Evolutionary conservation across 1,140 invertebrate species (phyloP).

Genomic region (Chymomyza costata): DNA sequence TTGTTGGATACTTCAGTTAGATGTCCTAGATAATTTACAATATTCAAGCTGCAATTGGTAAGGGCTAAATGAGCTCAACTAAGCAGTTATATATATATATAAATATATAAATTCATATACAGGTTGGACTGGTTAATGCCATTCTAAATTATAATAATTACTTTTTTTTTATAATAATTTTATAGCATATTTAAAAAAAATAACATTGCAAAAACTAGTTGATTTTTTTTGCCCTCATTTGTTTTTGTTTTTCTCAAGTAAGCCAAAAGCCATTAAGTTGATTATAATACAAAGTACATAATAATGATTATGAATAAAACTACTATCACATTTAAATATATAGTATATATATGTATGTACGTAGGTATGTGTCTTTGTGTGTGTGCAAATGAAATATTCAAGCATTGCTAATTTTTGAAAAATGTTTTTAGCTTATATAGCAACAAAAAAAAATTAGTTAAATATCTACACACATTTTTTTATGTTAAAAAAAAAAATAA

Average conservation of each 20-base stretch:
- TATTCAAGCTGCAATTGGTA: constrained; percentile 32
- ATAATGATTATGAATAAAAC: constrained; percentile 61
- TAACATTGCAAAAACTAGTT: constrained; percentile 6
- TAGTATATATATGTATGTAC: constrained; percentile 17
- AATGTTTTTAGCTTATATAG: constrained; percentile 5
- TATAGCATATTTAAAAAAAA: constrained; percentile 21
- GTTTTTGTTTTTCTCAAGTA: background rate
- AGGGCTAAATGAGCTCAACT: constrained; percentile 1
- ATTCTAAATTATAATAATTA: constrained; percentile 11
- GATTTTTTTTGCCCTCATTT: constrained; percentile 10
- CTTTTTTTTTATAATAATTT: too few species aligned
- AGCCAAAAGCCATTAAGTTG: constrained; percentile 2
- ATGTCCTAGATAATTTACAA: constrained; percentile 45
- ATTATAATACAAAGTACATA: constrained; percentile 32
- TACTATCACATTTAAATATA: constrained; percentile 71
- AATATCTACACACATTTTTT: constrained; percentile 42
- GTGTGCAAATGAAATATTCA: constrained; percentile 20
- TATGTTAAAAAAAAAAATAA: too few species aligned
- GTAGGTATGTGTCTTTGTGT: constrained; percentile 11
- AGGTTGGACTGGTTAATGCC: constrained; percentile 20
- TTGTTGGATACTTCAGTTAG: constrained; percentile 12
- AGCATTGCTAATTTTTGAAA: constrained; percentile 14
- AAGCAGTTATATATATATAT: constrained; percentile 16
- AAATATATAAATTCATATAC: constrained; percentile 33
- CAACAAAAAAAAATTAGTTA: constrained; percentile 26